These are phyloP conservation scores for Seira ritae DNA, from an alignment of 2,888 invertebrate genomes.

Conservation along the genomic window DNA sequence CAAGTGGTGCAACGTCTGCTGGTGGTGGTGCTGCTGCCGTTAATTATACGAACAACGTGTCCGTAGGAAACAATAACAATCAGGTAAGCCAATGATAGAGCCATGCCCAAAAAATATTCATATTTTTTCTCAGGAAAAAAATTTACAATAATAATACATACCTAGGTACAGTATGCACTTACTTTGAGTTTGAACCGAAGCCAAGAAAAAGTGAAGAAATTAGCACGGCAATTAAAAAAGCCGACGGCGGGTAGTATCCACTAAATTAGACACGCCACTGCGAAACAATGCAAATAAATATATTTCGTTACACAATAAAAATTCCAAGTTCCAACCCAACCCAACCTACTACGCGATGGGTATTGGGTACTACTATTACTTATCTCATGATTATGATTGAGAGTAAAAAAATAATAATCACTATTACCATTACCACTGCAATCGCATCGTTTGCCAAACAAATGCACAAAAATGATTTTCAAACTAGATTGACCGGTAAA, in stretches of 20 bases:
- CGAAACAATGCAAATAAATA: too few species aligned
- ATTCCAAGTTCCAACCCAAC: too few species aligned
- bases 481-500: conserved; percentile 48
- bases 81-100: conserved; percentile 51
- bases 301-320: too few species aligned
- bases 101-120: too few species aligned
- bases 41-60: conserved; percentile 62
- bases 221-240: conserved; percentile 36
- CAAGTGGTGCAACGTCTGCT: conserved; percentile 57
- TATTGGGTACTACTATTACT: too few species aligned
- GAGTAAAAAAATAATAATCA: conserved; percentile 2
- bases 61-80: conserved; percentile 56
- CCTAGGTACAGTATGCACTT: too few species aligned
- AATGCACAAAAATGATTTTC: conserved; percentile 11
- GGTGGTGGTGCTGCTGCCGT: conserved; percentile 51
- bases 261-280: too few species aligned
- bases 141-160: too few species aligned
- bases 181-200: conserved; percentile 24
- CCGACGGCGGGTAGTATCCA: too few species aligned
- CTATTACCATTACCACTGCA: conserved; percentile 13
- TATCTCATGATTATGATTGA: not conserved
- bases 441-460: not conserved
- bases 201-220: conserved; percentile 30
- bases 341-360: too few species aligned
- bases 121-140: too few species aligned